Conservation (phyloP, 2,888 invertebrate genomes). For the Pheosia gnoma region DNA sequence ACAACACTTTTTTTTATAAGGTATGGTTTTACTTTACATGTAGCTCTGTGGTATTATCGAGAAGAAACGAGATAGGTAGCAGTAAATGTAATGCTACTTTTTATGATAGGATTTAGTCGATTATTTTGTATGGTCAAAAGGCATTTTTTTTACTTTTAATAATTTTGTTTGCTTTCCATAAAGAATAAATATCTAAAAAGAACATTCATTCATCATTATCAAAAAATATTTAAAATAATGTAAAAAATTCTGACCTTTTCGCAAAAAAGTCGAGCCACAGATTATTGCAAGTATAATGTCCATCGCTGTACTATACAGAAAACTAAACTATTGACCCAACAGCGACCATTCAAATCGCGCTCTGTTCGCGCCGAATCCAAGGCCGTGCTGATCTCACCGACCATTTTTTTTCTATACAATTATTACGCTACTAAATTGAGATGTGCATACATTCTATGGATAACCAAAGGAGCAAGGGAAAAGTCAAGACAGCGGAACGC, state of each 20-base stretch:
- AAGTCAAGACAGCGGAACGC: slow-evolving; percentile 22
- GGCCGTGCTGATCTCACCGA: slow-evolving; percentile 78
- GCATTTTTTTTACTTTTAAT: too few species aligned
- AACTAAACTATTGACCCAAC: slow-evolving; percentile 41
- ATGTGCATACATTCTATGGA: slow-evolving; percentile 33
- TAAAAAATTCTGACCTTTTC: too few species aligned
- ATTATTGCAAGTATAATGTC: too few species aligned
- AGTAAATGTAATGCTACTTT: too few species aligned
- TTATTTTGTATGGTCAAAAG: too few species aligned
- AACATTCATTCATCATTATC: too few species aligned
- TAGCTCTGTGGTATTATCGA: background rate
- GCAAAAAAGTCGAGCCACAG: too few species aligned
- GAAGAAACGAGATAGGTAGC: too few species aligned
- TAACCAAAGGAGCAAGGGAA: slow-evolving; percentile 18
- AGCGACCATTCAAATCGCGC: slow-evolving; percentile 62
- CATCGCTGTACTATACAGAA: background rate
- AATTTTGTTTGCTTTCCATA: too few species aligned
- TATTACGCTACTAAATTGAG: slow-evolving; percentile 60
- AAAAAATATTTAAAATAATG: too few species aligned
- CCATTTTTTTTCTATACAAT: slow-evolving; percentile 63
- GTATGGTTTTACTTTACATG: background rate
- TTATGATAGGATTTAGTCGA: too few species aligned
- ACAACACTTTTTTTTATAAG: background rate
- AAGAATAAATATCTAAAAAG: too few species aligned
- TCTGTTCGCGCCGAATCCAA: slow-evolving; percentile 60